Evolutionary conservation across 2,888 invertebrate genomes (phyloP), one percentile per base, ranked within the genome.

Genomic region (Thyatira batis): DNA sequence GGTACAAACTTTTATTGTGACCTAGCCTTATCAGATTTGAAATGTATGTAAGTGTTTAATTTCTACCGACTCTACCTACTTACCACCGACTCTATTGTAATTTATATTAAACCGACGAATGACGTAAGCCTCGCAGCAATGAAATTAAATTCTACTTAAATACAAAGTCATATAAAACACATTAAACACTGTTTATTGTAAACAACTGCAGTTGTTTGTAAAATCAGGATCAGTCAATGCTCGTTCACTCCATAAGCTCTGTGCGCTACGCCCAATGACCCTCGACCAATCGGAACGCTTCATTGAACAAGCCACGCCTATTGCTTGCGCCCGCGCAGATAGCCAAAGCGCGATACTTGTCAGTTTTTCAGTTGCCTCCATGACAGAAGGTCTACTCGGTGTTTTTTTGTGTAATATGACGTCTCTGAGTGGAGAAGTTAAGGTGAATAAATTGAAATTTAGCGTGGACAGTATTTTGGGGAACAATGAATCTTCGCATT

Each of bases 401-500:
- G 73, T 64, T 65, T 63, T 53, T 72, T 80, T 75, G 63, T 71
- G 70, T 67, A 73, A 69, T 68, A 89, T 89, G 89, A 91, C 89
- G 73, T 88, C 90, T 58, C 61, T 89, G 51, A 81, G 76, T 65
- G 73, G 87, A 81, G 87, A 86, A 71, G 79, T 85, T 61, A 80
- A 73, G 61, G 66, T 82, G 65, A 84, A 73, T 62, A 92, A 92
- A 69, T 80, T 94, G 61, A 95, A 95, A 88, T 95, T 95, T 75
- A 95, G 95, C 70, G 94, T 95, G 60, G 95, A 95, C 71, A 92
- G 94, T 72, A 94, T 95, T 64, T 78, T 95, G 53, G 93, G 94
- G 11, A 91, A 85, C 54, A 93, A 93, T 67, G 76, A 78, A 10
- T 58, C 63, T 28, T 58, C 60, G 20, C 61, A 61, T 20, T 45